These are phyloP conservation scores for Zosterops pallidus DNA, from an alignment of 2,113 vertebrate genomes.

Conservation along the genomic window DNA sequence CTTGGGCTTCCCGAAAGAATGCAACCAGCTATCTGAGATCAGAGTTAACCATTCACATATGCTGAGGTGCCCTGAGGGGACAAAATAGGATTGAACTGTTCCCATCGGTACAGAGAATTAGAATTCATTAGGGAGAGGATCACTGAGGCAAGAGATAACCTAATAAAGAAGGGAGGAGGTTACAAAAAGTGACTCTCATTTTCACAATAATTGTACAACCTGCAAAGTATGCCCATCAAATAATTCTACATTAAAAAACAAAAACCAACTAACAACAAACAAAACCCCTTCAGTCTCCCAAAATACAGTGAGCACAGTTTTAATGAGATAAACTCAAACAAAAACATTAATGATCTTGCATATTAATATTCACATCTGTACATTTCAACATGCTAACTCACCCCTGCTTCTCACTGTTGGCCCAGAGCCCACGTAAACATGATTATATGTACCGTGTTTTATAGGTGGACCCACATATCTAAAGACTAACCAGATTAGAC, in stretches of 20 bases:
- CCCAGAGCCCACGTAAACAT: neutral
- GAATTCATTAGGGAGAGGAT: neutral
- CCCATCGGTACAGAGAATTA: conserved; percentile 6
- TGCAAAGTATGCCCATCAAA: neutral
- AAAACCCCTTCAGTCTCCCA: neutral
- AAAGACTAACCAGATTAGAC: neutral
- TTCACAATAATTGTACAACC: neutral
- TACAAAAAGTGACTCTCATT: neutral
- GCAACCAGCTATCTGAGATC: conserved; percentile 46
- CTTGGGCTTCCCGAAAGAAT: conserved; percentile 42
- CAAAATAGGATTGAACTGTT: conserved; percentile 20
- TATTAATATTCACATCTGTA: neutral
- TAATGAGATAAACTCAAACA: neutral
- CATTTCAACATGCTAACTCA: neutral
- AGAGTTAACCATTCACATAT: conserved; percentile 66
- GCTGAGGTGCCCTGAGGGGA: conserved; percentile 36
- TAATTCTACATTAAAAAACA: neutral
- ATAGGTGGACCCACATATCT: neutral
- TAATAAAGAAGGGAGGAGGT: neutral
- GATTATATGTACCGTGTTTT: neutral
- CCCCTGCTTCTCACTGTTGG: neutral
- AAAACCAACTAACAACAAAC: neutral
- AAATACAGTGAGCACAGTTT: neutral
- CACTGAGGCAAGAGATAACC: neutral
- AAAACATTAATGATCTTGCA: neutral